Evolutionary conservation across 1,140 invertebrate genomes (phyloP).

Genomic region (Cepaea nemoralis): DNA sequence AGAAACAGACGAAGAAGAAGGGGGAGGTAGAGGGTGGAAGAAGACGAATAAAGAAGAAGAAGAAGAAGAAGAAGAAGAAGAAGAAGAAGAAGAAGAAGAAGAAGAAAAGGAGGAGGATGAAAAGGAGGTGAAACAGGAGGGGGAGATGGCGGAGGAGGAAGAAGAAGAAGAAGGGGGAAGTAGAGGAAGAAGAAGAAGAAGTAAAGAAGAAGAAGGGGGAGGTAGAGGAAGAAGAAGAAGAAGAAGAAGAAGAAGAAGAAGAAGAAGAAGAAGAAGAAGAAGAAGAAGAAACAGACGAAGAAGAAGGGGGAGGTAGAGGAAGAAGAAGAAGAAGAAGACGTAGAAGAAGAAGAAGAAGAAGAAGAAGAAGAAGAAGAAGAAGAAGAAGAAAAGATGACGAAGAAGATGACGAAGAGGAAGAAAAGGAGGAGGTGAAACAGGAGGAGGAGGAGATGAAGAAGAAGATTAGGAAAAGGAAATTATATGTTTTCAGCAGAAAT

Average conservation of each 20-base stretch:
- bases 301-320: too few species aligned
- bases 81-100: too few species aligned
- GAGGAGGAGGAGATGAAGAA: not conserved
- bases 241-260: not conserved
- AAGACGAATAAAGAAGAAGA: too few species aligned
- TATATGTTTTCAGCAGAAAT: too few species aligned
- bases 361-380: not conserved
- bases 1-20: not conserved
- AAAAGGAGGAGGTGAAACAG: not conserved
- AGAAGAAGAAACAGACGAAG: too few species aligned
- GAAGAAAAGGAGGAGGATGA: not conserved
- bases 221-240: not conserved
- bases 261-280: not conserved
- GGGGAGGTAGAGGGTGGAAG: not conserved
- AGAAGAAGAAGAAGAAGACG: too few species aligned
- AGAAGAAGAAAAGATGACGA: too few species aligned
- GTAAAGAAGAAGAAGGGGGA: not conserved
- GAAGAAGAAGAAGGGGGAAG: too few species aligned
- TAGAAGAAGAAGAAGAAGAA: too few species aligned
- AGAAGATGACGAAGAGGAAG: too few species aligned
- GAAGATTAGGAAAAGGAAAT: slow-evolving; percentile 19
- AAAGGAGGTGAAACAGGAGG: not conserved
- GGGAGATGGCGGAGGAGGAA: not conserved
- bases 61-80: not conserved
- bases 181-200: not conserved